These are phyloP conservation scores for Tapirus indicus DNA, from an alignment of 2,797 vertebrate species.

Conservation along the genomic window DNA sequence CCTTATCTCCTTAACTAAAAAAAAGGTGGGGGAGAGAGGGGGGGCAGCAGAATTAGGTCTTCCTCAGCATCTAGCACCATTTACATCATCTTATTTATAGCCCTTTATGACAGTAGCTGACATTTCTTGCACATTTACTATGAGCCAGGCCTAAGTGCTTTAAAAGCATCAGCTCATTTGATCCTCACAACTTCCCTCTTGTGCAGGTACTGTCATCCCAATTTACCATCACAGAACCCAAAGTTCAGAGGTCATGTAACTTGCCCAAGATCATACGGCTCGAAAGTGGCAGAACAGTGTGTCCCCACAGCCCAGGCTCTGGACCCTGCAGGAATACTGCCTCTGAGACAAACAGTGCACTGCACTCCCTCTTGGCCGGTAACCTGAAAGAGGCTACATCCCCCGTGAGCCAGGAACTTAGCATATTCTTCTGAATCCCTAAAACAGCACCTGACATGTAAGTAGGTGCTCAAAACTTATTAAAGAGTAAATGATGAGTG, in stretches of 20 bases:
- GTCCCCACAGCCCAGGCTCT: not conserved
- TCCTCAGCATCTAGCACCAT: accelerated
- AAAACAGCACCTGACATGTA: not conserved
- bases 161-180: not conserved
- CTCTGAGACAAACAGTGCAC: not conserved
- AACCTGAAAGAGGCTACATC: not conserved
- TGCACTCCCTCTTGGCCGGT: not conserved
- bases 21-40: too few species aligned
- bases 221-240: not conserved
- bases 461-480: not conserved
- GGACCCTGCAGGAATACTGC: not conserved
- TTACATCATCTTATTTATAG: not conserved
- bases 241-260: not conserved
- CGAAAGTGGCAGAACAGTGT: not conserved
- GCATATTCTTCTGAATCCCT: not conserved
- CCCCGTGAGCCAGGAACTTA: not conserved
- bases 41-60: not conserved
- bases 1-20: not conserved
- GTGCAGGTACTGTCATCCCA: not conserved
- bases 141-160: not conserved
- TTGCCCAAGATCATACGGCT: not conserved
- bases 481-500: not conserved
- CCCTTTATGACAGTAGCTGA: not conserved
- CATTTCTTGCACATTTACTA: not conserved
- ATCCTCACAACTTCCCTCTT: not conserved